Conservation (phyloP, 2,888 invertebrate species). For the Didymodactylos carnosus region DNA sequence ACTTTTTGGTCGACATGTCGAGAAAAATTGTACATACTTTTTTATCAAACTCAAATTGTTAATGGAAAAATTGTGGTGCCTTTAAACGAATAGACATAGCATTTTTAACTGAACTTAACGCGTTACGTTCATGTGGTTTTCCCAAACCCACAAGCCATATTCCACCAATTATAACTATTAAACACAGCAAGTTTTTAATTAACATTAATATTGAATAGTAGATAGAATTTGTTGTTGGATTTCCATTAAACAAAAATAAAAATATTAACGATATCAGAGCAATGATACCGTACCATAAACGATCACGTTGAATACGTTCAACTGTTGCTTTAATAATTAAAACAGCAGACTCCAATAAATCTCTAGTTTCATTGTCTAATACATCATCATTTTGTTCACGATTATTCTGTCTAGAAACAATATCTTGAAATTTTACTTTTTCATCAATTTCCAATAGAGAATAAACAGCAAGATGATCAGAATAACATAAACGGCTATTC, state of each 20-base stretch:
- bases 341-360: neutral
- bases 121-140: neutral
- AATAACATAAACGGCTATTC: neutral
- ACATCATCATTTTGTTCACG: neutral
- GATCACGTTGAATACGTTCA: neutral
- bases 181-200: neutral
- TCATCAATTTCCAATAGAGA: neutral
- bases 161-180: neutral
- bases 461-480: slow-evolving; percentile 10
- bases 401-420: too few species aligned
- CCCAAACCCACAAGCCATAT: neutral
- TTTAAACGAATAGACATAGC: neutral
- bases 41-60: too few species aligned
- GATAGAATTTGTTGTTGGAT: neutral
- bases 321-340: neutral
- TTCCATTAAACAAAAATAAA: neutral
- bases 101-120: neutral
- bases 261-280: neutral
- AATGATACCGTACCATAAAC: neutral
- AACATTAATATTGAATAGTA: neutral
- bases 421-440: neutral
- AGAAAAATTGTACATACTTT: too few species aligned
- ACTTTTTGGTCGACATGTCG: too few species aligned
- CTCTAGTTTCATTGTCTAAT: neutral
- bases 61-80: neutral